Percentiles rank a stretch among this genome's conserved stretches.
These are phyloP conservation scores for Drosophila mayaguana DNA, from an alignment of 2,888 invertebrate species.

Conservation along the genomic window DNA sequence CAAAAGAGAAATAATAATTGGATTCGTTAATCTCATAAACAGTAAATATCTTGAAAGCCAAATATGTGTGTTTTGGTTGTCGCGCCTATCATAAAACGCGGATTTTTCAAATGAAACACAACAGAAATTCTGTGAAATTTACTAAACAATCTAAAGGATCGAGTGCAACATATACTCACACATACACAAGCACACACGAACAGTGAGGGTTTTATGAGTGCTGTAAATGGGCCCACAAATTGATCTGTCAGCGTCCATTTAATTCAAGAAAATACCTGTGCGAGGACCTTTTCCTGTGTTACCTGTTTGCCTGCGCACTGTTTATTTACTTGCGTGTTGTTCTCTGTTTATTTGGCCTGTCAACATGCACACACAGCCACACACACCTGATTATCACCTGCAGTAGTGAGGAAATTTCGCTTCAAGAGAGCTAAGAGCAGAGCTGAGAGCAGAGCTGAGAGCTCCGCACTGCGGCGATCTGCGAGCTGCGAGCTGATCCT, in stretches of 20 bases:
- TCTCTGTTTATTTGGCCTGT: slow-evolving; percentile 31
- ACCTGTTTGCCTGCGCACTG: slow-evolving; percentile 50
- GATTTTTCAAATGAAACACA: slow-evolving; percentile 57
- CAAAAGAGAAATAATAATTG: not conserved
- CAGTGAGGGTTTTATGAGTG: slow-evolving; percentile 34
- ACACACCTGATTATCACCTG: slow-evolving; percentile 82
- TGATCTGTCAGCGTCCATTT: slow-evolving; percentile 76
- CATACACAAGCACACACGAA: slow-evolving; percentile 13
- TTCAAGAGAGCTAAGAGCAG: slow-evolving; percentile 18
- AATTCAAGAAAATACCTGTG: slow-evolving; percentile 35
- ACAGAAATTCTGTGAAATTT: slow-evolving; percentile 58
- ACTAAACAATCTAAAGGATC: slow-evolving; percentile 37
- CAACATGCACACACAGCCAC: slow-evolving; percentile 14
- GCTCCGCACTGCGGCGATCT: not conserved
- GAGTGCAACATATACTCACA: slow-evolving; percentile 32
- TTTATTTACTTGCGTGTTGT: slow-evolving; percentile 45
- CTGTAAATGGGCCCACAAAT: slow-evolving; percentile 57
- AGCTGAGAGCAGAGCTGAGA: slow-evolving; percentile 39
- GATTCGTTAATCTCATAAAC: slow-evolving; percentile 25
- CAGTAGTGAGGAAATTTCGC: slow-evolving; percentile 39
- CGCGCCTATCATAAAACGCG: slow-evolving; percentile 75
- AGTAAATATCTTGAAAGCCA: slow-evolving; percentile 1
- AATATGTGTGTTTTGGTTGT: slow-evolving; percentile 44
- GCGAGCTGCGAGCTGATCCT: slow-evolving; percentile 43
- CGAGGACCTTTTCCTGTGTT: slow-evolving; percentile 35